phyloP scores from a whole-genome alignment of 1,140 invertebrate genomes.

The Drosophila ananassae region DNA sequence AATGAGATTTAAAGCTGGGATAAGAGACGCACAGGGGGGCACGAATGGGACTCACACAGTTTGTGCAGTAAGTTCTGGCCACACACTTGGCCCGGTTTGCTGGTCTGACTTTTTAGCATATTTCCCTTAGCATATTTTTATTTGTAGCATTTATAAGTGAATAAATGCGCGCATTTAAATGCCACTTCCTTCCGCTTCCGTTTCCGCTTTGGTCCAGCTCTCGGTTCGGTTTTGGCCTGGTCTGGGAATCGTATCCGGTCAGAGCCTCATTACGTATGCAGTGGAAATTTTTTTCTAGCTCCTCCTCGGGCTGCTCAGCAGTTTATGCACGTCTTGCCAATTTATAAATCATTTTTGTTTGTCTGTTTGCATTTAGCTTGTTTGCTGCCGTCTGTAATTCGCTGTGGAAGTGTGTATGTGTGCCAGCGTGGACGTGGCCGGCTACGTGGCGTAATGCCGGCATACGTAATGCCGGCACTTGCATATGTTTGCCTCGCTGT shows the following conservation, averaged over 20 bases:
- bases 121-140: conserved; percentile 77
- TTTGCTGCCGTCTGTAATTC: conserved; percentile 43
- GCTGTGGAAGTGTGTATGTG: conserved; percentile 1
- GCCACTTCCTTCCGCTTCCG: conserved; percentile 62
- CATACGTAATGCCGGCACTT: conserved; percentile 66
- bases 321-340: conserved; percentile 81
- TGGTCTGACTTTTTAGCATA: conserved; percentile 73
- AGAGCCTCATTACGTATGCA: conserved; percentile 76
- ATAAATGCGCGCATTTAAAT: conserved; percentile 82
- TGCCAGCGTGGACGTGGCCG: conserved; percentile 55
- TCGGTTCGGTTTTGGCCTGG: conserved; percentile 22
- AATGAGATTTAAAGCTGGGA: conserved; percentile 76
- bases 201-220: conserved; percentile 31
- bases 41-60: conserved; percentile 1
- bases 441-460: conserved; percentile 74
- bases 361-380: conserved; percentile 78
- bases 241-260: conserved; percentile 41
- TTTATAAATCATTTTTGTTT: conserved; percentile 83
- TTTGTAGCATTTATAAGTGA: conserved; percentile 82
- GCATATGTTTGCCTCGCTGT: conserved; percentile 44
- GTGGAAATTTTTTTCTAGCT: conserved; percentile 66
- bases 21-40: conserved; percentile 1
- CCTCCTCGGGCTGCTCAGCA: conserved; percentile 57
- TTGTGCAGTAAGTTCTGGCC: conserved; percentile 55
- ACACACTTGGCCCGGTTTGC: conserved; percentile 69